Evolutionary conservation across 92 coral and sea anemone species (phyloP).

Genomic region (Bergia puertoricense): DNA sequence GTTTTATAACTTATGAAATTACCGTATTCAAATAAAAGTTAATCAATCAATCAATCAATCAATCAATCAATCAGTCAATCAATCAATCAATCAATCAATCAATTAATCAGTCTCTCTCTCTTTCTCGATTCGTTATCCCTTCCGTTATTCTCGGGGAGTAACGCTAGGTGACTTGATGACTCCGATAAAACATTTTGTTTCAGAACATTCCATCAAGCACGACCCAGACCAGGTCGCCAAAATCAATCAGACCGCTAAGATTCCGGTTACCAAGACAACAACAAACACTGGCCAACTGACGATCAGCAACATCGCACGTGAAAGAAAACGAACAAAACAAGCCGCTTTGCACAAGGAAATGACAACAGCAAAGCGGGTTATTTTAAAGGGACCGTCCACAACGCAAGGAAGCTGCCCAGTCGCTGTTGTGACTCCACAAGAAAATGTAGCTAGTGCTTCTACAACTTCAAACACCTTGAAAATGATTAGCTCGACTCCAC

Average conservation of each 20-base stretch:
- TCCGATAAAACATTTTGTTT: not conserved
- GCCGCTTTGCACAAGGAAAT: not conserved
- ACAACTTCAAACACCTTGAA: constrained; percentile 9
- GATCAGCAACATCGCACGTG: not conserved
- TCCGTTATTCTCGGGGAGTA: no score
- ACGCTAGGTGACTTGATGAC: not conserved
- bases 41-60: no score
- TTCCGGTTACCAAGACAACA: not conserved
- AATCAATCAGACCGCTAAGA: not conserved
- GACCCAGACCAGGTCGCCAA: not conserved
- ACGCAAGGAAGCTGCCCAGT: constrained; percentile 21
- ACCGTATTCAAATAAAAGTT: no score
- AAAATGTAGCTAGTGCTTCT: not conserved
- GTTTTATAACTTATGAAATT: no score
- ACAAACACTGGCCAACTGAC: not conserved
- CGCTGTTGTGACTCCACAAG: constrained; percentile 31
- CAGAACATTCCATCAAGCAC: not conserved
- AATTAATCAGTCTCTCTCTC: no score
- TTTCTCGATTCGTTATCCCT: no score
- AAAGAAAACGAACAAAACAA: constrained; percentile 21
- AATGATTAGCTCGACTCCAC: not conserved
- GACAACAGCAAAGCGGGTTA: constrained; percentile 8
- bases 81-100: no score
- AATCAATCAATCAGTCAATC: no score
- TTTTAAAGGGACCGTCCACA: constrained; percentile 1